Base-by-base conservation (phyloP, 2,888 invertebrate genomes). In the Brenthis ino region DNA sequence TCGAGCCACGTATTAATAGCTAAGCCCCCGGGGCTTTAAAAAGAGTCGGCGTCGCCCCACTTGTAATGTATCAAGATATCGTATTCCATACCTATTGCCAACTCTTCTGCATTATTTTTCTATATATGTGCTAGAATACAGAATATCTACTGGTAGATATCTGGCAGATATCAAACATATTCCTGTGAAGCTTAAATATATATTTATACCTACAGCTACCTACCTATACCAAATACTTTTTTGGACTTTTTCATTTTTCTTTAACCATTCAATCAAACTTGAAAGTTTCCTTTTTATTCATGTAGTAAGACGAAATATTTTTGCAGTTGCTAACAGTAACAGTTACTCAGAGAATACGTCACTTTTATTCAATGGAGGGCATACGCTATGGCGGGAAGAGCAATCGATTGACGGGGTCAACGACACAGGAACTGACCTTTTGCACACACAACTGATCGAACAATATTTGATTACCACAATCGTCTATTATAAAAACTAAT, bases 371-470 rank as follows among this genome's bases (percentile, higher is more conserved):
- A 87, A 86, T 88, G 86, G 85, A 84, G 84, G 82, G 83, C 80
- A 84, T 82, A 83, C 81, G 77, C 81, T 81, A 82, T 83, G 85
- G 83, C 86, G 89, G 91, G 90, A 90, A 90, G 84, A 84, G 80
- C 85, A 86, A 91, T 92, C 91, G 92, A 93, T 91, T 86, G 83
- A 77, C 75, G 84, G 80, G 92, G 87, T 92, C 92, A 85, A 84
- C 82, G 92, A 84, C 91, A 87, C 88, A 85, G 85, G 86, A 89
- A 89, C 87, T 91, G 89, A 93, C 91, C 92, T 91, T 75, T 91
- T 91, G 87, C 84, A 84, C 85, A 75, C 82, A 83, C 89, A 91
- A 91, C 91, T 91, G 91, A 91, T 93, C 90, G 82, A 83, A 81
- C 76, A 79, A 74, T 73, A 75, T 75, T 70, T 69, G 70, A 74